phyloP scores from a whole-genome alignment of 2,888 invertebrate genomes.

The Chalcis sispes region DNA sequence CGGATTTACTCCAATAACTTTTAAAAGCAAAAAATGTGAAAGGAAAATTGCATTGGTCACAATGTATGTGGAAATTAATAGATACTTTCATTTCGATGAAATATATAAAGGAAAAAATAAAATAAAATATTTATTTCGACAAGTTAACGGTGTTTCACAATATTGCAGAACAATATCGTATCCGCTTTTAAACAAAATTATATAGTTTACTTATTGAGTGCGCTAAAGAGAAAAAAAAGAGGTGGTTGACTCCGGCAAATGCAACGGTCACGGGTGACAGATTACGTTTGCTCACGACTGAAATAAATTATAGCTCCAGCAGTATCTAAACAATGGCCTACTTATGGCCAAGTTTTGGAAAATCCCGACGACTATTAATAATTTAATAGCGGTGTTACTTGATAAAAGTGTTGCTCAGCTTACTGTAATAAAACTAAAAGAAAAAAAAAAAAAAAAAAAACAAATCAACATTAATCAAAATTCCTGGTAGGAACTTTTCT shows the following conservation, averaged over 20 bases:
- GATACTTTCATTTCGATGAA: constrained; percentile 38
- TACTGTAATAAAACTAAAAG: too few species aligned
- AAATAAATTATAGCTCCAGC: constrained; percentile 13
- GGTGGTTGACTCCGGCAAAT: constrained; percentile 1
- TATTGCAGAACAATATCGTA: constrained; percentile 17
- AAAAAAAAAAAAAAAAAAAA: too few species aligned
- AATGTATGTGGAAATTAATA: constrained; percentile 42
- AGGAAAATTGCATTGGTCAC: constrained; percentile 21
- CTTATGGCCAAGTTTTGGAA: constrained; percentile 6
- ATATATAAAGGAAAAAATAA: not conserved
- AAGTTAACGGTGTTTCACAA: constrained; percentile 36
- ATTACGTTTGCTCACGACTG: not conserved
- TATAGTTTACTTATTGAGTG: not conserved
- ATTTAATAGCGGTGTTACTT: not conserved
- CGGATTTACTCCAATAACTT: constrained; percentile 8
- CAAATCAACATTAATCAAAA: too few species aligned
- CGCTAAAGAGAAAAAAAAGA: not conserved
- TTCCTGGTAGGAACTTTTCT: not conserved
- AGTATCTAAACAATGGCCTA: constrained; percentile 13
- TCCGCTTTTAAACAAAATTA: constrained; percentile 21
- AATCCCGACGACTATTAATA: not conserved
- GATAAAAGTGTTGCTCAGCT: not conserved
- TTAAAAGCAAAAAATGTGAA: constrained; percentile 24
- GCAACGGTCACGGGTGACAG: constrained; percentile 38
- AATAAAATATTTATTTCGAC: not conserved